Conservation (phyloP, 2,888 invertebrate genomes). For the Criorhina ranunculi region DNA sequence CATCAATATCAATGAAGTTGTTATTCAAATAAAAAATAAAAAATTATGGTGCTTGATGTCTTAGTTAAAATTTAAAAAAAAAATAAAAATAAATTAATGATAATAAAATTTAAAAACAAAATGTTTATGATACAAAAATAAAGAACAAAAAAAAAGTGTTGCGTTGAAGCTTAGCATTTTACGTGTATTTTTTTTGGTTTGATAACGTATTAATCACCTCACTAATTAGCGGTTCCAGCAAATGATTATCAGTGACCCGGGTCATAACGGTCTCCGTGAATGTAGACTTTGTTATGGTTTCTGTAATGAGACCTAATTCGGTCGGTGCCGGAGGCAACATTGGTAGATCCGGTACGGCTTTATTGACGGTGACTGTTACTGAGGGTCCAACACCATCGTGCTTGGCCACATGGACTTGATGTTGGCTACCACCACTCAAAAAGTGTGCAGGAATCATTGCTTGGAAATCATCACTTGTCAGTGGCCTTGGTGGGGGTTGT, state of each 20-base stretch:
- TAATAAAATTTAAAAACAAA: slow-evolving; percentile 33
- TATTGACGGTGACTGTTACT: slow-evolving; percentile 94
- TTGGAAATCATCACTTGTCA: slow-evolving; percentile 97
- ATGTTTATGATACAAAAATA: slow-evolving; percentile 48
- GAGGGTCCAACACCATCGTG: slow-evolving; percentile 84
- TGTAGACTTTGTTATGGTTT: slow-evolving; percentile 97
- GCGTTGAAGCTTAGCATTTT: slow-evolving; percentile 71
- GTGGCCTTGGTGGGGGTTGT: slow-evolving; percentile 88
- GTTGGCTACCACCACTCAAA: slow-evolving; percentile 93
- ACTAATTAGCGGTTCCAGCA: slow-evolving; percentile 93
- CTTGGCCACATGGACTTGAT: slow-evolving; percentile 84
- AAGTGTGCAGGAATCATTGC: slow-evolving; percentile 97
- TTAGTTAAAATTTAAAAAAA: slow-evolving; percentile 36
- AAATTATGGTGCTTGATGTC: slow-evolving; percentile 55
- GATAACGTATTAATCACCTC: slow-evolving; percentile 89
- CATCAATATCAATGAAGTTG: slow-evolving; percentile 39
- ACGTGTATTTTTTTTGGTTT: slow-evolving; percentile 69
- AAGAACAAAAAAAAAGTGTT: slow-evolving; percentile 54
- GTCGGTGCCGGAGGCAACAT: slow-evolving; percentile 93
- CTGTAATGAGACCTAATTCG: slow-evolving; percentile 94
- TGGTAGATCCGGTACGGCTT: slow-evolving; percentile 88
- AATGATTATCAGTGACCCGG: slow-evolving; percentile 95
- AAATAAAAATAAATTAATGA: slow-evolving; percentile 28
- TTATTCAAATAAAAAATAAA: slow-evolving; percentile 14
- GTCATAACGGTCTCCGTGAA: slow-evolving; percentile 98